Conservation (phyloP, 2,113 vertebrate species). For the Bos taurus region DNA sequence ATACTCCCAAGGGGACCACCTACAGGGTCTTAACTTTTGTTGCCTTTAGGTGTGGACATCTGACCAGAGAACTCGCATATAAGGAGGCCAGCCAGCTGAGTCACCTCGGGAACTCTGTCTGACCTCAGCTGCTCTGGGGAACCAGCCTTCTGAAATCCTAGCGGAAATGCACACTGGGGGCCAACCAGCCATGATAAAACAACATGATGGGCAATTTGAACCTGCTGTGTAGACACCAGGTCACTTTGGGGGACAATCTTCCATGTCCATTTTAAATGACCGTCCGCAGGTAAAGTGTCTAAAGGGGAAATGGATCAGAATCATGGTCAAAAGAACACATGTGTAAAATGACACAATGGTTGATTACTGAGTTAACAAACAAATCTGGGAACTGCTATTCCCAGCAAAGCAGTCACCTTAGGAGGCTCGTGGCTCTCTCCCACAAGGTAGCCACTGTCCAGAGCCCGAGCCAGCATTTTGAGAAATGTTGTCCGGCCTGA, state of each 20-base stretch:
- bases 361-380: not conserved
- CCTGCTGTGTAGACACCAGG: not conserved
- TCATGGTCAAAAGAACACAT: fast-evolving
- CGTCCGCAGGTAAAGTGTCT: not conserved
- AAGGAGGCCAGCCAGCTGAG: not conserved
- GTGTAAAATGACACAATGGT: not conserved
- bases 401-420: not conserved
- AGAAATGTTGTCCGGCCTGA: not conserved
- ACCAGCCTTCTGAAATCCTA: not conserved
- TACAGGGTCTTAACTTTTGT: fast-evolving
- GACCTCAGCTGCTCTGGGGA: not conserved
- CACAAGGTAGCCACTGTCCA: not conserved
- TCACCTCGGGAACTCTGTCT: not conserved
- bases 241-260: not conserved
- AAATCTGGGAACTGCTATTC: not conserved
- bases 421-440: not conserved
- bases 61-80: not conserved
- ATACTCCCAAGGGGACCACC: fast-evolving
- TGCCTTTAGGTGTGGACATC: not conserved
- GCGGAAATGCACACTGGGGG: not conserved
- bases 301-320: not conserved
- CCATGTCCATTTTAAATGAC: not conserved
- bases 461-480: not conserved
- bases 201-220: not conserved
- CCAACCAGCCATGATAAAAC: not conserved